phyloP scores from a whole-genome alignment of 2,888 invertebrate genomes.

The Drosophila nigritarsus region DNA sequence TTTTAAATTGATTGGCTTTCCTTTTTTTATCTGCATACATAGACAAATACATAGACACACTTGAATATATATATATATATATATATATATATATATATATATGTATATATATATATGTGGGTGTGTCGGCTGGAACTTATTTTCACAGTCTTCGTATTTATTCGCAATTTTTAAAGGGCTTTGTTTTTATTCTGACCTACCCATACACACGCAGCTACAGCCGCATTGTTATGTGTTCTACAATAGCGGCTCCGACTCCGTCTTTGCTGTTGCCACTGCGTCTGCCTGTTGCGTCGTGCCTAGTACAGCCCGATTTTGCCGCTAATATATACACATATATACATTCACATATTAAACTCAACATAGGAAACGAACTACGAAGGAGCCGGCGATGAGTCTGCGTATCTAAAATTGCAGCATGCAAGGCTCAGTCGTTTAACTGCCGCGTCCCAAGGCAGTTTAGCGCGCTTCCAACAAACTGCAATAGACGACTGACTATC shows the following conservation, averaged over 20 bases:
- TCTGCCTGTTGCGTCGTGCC: constrained; percentile 67
- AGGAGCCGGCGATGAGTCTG: constrained; percentile 65
- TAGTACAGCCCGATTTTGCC: constrained; percentile 30
- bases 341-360: constrained; percentile 39
- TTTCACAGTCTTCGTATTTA: constrained; percentile 52
- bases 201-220: constrained; percentile 13
- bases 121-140: constrained; percentile 42
- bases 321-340: constrained; percentile 27
- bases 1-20: neutral
- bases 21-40: neutral
- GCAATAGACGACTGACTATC: constrained; percentile 19
- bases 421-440: constrained; percentile 84
- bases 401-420: constrained; percentile 73
- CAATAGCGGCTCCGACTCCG: constrained; percentile 26
- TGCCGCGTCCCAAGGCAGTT: constrained; percentile 85
- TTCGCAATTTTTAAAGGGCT: constrained; percentile 38
- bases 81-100: constrained; percentile 2
- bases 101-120: constrained; percentile 22
- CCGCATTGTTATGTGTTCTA: constrained; percentile 22
- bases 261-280: constrained; percentile 34
- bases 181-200: constrained; percentile 50
- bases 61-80: neutral
- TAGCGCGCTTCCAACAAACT: constrained; percentile 69
- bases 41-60: neutral
- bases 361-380: constrained; percentile 42